Percentiles rank a stretch among this genome's conserved stretches.
Conservation (phyloP, 2,797 vertebrate species). For the Phrynocephalus guinanensis region DNA sequence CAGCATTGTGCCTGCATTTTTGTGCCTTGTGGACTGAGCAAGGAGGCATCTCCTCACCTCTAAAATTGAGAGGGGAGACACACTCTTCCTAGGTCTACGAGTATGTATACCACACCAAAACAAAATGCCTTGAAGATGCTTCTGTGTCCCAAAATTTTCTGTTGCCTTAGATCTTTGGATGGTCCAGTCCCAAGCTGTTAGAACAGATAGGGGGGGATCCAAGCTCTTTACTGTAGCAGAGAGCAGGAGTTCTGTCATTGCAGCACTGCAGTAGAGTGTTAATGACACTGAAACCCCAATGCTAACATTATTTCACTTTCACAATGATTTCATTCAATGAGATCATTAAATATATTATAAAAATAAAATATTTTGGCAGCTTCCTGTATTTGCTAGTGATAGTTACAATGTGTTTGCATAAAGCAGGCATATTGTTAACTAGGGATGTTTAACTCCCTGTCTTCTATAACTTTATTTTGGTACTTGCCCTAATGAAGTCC, state of each 20-base stretch:
- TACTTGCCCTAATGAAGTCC: slow-evolving; percentile 54
- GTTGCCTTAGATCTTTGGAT: not conserved
- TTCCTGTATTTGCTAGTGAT: slow-evolving; percentile 64
- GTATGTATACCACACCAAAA: slow-evolving; percentile 31
- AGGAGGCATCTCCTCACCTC: too few species aligned
- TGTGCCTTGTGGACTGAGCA: not conserved
- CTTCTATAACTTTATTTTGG: slow-evolving; percentile 63
- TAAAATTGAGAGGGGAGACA: too few species aligned
- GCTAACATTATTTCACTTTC: slow-evolving; percentile 50
- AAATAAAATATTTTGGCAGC: slow-evolving; percentile 49
- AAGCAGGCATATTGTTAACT: slow-evolving; percentile 59
- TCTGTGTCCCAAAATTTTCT: slow-evolving; percentile 37
- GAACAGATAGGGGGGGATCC: slow-evolving; percentile 49
- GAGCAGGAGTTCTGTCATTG: slow-evolving; percentile 22
- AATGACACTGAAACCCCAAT: slow-evolving; percentile 31
- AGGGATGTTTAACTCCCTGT: slow-evolving; percentile 29
- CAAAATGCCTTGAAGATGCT: slow-evolving; percentile 58
- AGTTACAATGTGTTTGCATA: slow-evolving; percentile 64
- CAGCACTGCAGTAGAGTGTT: not conserved
- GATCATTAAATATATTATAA: slow-evolving; percentile 59
- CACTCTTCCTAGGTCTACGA: too few species aligned
- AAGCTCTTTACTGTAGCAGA: slow-evolving; percentile 58
- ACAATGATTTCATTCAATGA: slow-evolving; percentile 54
- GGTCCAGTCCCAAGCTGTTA: slow-evolving; percentile 21
- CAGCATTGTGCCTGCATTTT: not conserved